Percentiles rank a stretch among this genome's conserved stretches.
Conservation (phyloP, 2,888 invertebrate species). For the Agapetus fuscipes region DNA sequence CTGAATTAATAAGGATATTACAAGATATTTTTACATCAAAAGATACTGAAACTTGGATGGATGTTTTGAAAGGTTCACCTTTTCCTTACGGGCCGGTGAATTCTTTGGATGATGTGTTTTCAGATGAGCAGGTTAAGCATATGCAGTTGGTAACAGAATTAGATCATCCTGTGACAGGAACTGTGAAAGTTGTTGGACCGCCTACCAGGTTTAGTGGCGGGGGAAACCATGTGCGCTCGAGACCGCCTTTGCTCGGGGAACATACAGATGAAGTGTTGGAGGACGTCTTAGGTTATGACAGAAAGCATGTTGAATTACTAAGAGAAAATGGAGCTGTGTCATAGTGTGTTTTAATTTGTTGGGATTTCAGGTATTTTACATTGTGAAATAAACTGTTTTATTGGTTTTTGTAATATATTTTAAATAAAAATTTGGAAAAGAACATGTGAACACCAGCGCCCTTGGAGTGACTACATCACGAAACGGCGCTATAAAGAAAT, state of each 20-base stretch:
- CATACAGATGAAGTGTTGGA: slow-evolving; percentile 72
- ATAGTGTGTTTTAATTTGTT: background rate
- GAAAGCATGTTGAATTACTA: slow-evolving; percentile 46
- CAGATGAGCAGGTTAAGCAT: slow-evolving; percentile 73
- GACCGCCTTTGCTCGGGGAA: slow-evolving; percentile 81
- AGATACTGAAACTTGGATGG: slow-evolving; percentile 65
- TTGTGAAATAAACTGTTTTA: background rate
- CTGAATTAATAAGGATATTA: slow-evolving; percentile 54
- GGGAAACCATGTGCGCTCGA: slow-evolving; percentile 55
- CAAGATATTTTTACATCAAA: slow-evolving; percentile 49
- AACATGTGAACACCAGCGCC: too few relatives aligned
- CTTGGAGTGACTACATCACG: too few relatives aligned
- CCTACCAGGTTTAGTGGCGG: slow-evolving; percentile 73
- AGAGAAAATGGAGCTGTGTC: slow-evolving; percentile 34
- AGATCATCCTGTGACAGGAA: slow-evolving; percentile 58
- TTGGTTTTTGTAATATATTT: slow-evolving; percentile 9
- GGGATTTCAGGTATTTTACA: background rate
- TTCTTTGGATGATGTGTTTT: slow-evolving; percentile 73
- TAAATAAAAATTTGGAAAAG: too few relatives aligned
- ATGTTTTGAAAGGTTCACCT: slow-evolving; percentile 57
- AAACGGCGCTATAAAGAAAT: too few relatives aligned
- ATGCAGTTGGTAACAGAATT: slow-evolving; percentile 64
- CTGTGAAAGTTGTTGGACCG: slow-evolving; percentile 73
- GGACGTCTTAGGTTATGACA: slow-evolving; percentile 54
- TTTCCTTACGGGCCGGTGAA: slow-evolving; percentile 92